phyloP scores from a whole-genome alignment of 2,113 vertebrate species.

The Channa argus region DNA sequence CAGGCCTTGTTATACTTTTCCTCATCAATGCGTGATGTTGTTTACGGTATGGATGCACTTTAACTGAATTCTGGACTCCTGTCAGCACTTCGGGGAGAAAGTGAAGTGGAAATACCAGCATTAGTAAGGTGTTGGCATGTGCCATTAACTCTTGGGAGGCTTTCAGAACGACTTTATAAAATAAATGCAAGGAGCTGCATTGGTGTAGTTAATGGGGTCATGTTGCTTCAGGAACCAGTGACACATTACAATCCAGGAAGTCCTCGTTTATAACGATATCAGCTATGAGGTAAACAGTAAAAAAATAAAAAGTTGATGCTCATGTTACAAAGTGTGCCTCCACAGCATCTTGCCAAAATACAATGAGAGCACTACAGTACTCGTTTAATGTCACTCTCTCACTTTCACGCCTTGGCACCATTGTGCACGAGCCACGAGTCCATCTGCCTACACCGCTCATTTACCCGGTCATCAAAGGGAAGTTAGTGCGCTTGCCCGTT shows the following conservation, averaged over 20 bases:
- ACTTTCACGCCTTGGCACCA: neutral
- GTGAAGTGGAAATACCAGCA: neutral
- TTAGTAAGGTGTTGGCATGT: neutral
- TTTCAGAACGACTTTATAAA: neutral
- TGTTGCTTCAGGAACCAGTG: conserved; percentile 3
- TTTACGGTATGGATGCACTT: no score
- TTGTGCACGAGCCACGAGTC: neutral
- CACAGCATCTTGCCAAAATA: neutral
- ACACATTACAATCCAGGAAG: neutral
- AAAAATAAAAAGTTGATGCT: no score
- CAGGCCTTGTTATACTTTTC: neutral
- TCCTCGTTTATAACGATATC: neutral
- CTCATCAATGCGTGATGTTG: neutral
- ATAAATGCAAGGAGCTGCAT: neutral
- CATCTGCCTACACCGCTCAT: neutral
- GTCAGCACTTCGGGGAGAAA: no score
- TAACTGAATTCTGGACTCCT: no score
- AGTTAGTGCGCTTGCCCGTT: neutral
- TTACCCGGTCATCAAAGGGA: neutral
- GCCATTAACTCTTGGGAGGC: neutral
- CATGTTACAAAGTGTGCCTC: neutral
- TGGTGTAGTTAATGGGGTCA: neutral
- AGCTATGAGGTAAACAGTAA: no score
- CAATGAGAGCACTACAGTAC: neutral
- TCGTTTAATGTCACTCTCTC: neutral